Percentiles rank a stretch among this genome's conserved stretches.
phyloP scores from a whole-genome alignment of 2,888 invertebrate genomes.

The Heliconius sara region DNA sequence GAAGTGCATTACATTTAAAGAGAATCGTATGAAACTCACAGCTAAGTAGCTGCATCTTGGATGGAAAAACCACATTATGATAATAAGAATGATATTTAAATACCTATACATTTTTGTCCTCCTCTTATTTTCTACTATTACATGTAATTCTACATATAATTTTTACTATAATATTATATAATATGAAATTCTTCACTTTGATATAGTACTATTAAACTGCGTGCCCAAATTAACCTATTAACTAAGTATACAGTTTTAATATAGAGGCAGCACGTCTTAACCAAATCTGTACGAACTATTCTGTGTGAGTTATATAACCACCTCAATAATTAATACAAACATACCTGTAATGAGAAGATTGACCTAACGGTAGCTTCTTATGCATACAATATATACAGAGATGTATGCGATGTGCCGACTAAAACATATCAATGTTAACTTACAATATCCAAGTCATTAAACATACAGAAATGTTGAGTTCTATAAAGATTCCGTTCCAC shows the following conservation, averaged over 20 bases:
- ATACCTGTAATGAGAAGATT: slow-evolving; percentile 5
- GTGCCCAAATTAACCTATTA: background rate
- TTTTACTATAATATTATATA: background rate
- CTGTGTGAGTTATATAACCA: background rate
- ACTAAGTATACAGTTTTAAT: background rate
- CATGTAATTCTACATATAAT: background rate
- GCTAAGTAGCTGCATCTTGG: background rate
- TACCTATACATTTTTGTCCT: background rate
- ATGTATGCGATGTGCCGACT: background rate
- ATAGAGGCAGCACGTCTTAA: background rate
- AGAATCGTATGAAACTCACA: background rate
- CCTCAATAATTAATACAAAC: slow-evolving; percentile 17
- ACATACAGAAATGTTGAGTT: background rate
- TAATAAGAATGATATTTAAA: background rate
- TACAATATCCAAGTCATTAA: background rate
- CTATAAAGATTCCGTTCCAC: background rate
- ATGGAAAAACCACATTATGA: background rate
- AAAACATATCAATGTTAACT: background rate
- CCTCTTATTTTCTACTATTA: background rate
- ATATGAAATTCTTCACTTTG: background rate
- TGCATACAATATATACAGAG: background rate
- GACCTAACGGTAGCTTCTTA: background rate
- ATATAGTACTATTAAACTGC: background rate
- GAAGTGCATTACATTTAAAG: background rate
- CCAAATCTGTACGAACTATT: background rate